Evolutionary conservation across 2,888 invertebrate genomes (phyloP).

Genomic region (Scaptodrosophila latifasciaeformis): DNA sequence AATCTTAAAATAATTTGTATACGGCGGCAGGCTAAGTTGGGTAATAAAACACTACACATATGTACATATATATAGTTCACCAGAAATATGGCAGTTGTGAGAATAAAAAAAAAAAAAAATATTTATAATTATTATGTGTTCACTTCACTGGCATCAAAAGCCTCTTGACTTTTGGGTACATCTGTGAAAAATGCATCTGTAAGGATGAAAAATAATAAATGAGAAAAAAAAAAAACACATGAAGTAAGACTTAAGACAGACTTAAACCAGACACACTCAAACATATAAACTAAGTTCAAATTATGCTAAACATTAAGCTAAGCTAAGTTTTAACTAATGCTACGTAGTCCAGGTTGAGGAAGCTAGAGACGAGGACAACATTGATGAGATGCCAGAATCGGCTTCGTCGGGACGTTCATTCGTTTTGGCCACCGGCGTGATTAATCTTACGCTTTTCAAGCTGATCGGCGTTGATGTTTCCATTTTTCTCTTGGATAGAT

Average conservation of each 20-base stretch:
- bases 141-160: slow-evolving; percentile 21
- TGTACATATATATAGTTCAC: too few relatives aligned
- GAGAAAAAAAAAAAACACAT: slow-evolving; percentile 3
- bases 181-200: slow-evolving; percentile 33
- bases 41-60: too few relatives aligned
- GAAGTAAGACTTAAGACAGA: background rate
- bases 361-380: too few relatives aligned
- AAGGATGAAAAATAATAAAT: slow-evolving; percentile 24
- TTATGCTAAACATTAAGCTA: slow-evolving; percentile 13
- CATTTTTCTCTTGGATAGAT: background rate
- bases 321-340: slow-evolving; percentile 7
- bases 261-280: slow-evolving; percentile 20
- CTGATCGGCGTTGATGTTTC: slow-evolving; percentile 10
- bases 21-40: too few relatives aligned
- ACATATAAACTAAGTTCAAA: slow-evolving; percentile 9
- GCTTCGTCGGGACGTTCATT: slow-evolving; percentile 30
- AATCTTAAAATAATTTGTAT: background rate
- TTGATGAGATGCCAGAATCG: slow-evolving; percentile 54
- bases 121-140: slow-evolving; percentile 9
- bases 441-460: slow-evolving; percentile 40
- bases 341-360: slow-evolving; percentile 24
- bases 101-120: too few relatives aligned
- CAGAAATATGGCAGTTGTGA: too few relatives aligned
- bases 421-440: slow-evolving; percentile 44
- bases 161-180: slow-evolving; percentile 45